Evolutionary conservation across 2,113 vertebrate genomes (phyloP), one percentile per base, ranked within the genome.

Genomic region (Halcyon malimbica): DNA sequence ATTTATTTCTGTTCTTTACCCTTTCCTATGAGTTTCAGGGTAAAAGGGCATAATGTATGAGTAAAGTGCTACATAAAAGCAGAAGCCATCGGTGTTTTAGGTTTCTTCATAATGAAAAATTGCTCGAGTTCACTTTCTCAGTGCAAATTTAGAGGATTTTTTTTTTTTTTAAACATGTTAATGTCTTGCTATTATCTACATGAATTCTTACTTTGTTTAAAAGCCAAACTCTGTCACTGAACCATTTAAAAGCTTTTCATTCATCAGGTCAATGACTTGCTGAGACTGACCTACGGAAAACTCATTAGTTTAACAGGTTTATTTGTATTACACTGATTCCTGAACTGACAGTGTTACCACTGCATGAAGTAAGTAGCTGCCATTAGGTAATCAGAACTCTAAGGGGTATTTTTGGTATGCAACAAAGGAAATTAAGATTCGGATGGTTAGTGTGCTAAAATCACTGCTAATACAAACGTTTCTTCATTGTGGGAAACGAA

Each of bases 341-440:
- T 75, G 74, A 81, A 73, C 67, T 65, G 41, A 88, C 37, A 82
- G 60, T 62, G 62, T 88, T 93, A 95, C 81, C 85, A 48, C 35
- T 69, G 51, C 56, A 28, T 14, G 37, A 78, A 78, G 41, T 73
- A 83, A 89, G 81, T 70, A 80, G 63, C 63, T 75, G 70, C 6
- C 16, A 86, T 92, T 90, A 89, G 75, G 53, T 87, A 92, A 93
- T 44, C 37, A 46, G 86, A 81, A 92, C 42, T n/a, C 50, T 48
- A 35, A 65, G 39, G 51, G 68, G 76, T 95, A 89, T 59, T 87
- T 48, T 75, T 83, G 84, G 93, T 84, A 74, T 57, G 73, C 56
- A 86, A 64, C 91, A 96, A 94, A 94, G 95, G 95, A 95, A 95
- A 89, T 92, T 31, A 67, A 80, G 82, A 69, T 93, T 86, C 86